Base-by-base conservation (phyloP, 2,797 vertebrate genomes). In the Siniperca scherzeri region DNA sequence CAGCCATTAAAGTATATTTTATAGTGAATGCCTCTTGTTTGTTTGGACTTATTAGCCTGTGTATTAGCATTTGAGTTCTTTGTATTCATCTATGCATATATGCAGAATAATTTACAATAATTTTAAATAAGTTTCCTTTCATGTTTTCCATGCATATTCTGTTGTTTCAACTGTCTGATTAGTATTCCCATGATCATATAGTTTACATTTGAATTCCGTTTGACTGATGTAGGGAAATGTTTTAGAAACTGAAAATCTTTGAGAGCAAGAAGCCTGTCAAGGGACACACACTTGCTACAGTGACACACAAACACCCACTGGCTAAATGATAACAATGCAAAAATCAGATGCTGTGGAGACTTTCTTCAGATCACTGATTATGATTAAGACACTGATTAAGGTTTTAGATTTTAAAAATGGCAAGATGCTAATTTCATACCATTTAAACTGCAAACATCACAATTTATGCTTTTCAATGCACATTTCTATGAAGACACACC, bases 51-150 rank as follows among this genome's bases (percentile, higher is more conserved):
- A 48, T 33, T 55, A 5, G 16, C 14, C 14, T 4, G 74, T n/a
- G 36, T 62, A 21, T 65, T 71, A 56, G 5, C 33, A 71, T 66
- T 21, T 14, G 13, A 2, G 19, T 25, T 64, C 7, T 67, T 67
- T 78, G 7, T 64, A 74, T 72, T 68, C 3, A 61, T 80, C 8
- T 30, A 68, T 78, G 36, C 50, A 79, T 74, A 46, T 14, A 71
- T 44, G 66, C 62, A 46, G 64, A 60, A 62, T 85, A 61, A 64
- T 75, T 77, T 64, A 59, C 27, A 78, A 33, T 38, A n/a, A 67
- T 38, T 78, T 9, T 33, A 42, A 59, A 70, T 7, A 40, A 61
- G 3, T 55, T 66, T 21, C 25, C 40, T 75, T 46, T 67, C 40
- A 70, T 73, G 64, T 77, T 78, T 55, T 10, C 21, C 40, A 9